Conservation (phyloP, 2,797 vertebrate species). For the Tenualosa ilisha region DNA sequence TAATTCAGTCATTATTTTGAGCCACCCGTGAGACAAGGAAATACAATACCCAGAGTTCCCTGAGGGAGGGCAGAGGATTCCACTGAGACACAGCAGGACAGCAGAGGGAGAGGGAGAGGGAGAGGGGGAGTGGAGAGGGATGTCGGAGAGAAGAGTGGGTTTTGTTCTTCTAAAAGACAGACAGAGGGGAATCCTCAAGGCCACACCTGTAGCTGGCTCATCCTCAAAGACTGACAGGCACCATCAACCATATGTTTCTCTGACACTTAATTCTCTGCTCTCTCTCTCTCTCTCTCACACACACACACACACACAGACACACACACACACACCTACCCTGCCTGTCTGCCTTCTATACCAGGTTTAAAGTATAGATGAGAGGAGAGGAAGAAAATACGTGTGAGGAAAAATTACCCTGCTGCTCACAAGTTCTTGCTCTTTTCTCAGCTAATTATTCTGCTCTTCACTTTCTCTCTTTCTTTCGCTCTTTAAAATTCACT, state of each 20-base stretch:
- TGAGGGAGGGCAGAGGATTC: slow-evolving; percentile 25
- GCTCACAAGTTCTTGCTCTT: neutral
- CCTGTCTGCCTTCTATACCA: neutral
- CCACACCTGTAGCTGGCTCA: slow-evolving; percentile 40
- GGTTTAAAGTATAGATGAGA: neutral
- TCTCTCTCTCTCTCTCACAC: neutral
- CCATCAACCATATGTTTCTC: slow-evolving; percentile 42
- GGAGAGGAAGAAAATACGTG: neutral
- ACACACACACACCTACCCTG: neutral
- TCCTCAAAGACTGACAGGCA: slow-evolving; percentile 4
- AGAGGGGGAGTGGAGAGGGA: neutral
- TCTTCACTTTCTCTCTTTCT: neutral
- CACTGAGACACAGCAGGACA: slow-evolving; percentile 36
- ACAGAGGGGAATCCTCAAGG: slow-evolving; percentile 36
- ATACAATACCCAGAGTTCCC: slow-evolving; percentile 53
- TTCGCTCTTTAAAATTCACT: neutral
- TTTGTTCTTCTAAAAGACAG: neutral
- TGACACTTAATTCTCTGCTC: neutral
- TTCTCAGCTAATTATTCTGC: neutral
- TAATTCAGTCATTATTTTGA: slow-evolving; percentile 37
- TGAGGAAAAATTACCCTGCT: neutral
- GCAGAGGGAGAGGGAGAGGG: slow-evolving; percentile 34
- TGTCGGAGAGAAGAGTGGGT: neutral
- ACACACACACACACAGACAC: slow-evolving; percentile 12
- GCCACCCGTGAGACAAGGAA: slow-evolving; percentile 37